phyloP scores from a whole-genome alignment of 2,797 vertebrate species.

The Crenichthys baileyi region DNA sequence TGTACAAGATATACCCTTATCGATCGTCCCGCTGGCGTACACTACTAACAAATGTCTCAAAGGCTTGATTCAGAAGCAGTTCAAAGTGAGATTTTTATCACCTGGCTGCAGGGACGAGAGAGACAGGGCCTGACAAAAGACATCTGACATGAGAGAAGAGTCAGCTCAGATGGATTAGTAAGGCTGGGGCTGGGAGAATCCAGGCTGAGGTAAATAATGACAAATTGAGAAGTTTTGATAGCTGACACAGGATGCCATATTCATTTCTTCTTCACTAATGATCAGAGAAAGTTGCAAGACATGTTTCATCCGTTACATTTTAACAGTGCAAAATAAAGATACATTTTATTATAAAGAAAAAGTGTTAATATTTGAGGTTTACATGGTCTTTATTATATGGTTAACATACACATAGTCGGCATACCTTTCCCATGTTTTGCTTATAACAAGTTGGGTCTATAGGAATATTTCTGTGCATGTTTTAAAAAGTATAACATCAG shows the following conservation, averaged over 20 bases:
- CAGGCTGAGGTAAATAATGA: constrained; percentile 73
- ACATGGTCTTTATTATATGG: background rate
- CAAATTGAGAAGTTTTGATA: constrained; percentile 55
- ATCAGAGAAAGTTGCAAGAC: background rate
- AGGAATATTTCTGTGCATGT: background rate
- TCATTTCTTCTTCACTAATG: background rate
- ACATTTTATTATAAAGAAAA: background rate
- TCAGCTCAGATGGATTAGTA: constrained; percentile 61
- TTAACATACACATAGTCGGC: background rate
- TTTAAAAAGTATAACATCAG: background rate
- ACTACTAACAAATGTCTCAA: constrained; percentile 81
- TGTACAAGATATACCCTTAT: constrained; percentile 76
- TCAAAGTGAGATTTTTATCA: constrained; percentile 84
- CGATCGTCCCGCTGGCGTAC: constrained; percentile 72
- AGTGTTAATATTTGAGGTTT: background rate
- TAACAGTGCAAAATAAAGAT: background rate
- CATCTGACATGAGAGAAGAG: constrained; percentile 57
- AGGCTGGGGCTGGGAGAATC: constrained; percentile 48
- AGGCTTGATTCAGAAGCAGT: constrained; percentile 81
- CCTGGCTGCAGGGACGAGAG: constrained; percentile 54
- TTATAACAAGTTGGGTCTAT: background rate
- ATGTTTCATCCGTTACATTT: constrained; percentile 54
- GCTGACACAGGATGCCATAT: constrained; percentile 2
- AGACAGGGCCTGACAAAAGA: constrained; percentile 43
- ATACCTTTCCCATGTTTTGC: background rate